These are phyloP conservation scores for Myotis brandtii DNA, from an alignment of 2,113 vertebrate genomes.

Conservation along the genomic window DNA sequence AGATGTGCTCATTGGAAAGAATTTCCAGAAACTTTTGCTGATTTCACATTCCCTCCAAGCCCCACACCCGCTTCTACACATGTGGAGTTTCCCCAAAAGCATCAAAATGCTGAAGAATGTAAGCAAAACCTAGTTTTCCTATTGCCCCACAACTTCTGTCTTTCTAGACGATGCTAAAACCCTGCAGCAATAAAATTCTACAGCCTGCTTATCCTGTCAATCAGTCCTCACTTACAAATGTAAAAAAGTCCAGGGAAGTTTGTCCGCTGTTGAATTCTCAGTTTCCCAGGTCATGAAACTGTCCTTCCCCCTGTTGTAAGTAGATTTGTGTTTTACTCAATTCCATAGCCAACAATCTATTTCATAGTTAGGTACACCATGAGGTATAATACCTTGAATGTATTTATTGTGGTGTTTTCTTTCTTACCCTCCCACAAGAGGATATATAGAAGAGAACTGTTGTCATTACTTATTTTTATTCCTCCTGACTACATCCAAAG, in stretches of 20 bases:
- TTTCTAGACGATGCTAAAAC: constrained; percentile 27
- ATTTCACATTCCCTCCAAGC: background rate
- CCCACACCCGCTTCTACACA: background rate
- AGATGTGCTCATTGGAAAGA: background rate
- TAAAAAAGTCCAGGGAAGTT: constrained; percentile 6
- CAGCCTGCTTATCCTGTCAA: background rate
- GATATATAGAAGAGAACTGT: constrained; percentile 13
- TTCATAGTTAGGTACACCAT: constrained; percentile 50
- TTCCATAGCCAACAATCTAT: constrained; percentile 15
- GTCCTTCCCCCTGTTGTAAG: constrained; percentile 40
- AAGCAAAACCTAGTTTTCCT: background rate
- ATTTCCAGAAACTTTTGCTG: constrained; percentile 5
- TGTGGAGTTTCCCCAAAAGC: background rate
- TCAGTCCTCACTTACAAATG: constrained; percentile 27
- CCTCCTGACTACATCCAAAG: constrained; percentile 17
- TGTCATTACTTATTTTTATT: constrained; percentile 73
- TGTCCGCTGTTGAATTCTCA: constrained; percentile 59
- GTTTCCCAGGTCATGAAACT: constrained; percentile 53
- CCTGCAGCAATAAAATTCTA: background rate
- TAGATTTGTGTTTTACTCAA: constrained; percentile 56
- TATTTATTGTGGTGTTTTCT: constrained; percentile 48
- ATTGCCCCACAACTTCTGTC: background rate
- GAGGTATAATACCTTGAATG: constrained; percentile 59
- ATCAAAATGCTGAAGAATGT: background rate
- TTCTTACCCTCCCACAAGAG: constrained; percentile 64